Conservation (phyloP, 1,140 invertebrate genomes). For the Phymorhynchus buccinoides region DNA sequence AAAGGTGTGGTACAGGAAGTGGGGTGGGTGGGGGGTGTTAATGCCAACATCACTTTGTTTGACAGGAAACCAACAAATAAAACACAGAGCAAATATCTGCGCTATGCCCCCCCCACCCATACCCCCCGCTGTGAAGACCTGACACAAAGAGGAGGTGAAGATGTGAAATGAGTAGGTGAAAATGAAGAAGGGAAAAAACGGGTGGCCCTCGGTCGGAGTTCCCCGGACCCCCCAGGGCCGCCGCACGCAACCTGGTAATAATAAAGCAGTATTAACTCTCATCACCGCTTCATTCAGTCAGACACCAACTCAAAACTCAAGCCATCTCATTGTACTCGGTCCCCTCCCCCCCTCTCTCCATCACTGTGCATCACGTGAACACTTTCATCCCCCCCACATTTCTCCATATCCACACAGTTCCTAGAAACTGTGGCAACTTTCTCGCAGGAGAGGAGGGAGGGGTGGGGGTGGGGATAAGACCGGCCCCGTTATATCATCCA, state of each 20-base stretch:
- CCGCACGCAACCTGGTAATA: background rate
- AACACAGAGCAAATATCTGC: background rate
- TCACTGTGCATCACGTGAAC: too few species aligned
- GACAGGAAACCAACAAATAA: background rate
- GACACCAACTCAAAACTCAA: background rate
- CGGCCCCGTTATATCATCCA: conserved; percentile 18
- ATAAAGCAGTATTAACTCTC: conserved; percentile 20
- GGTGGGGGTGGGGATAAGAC: too few species aligned
- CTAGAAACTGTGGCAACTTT: background rate
- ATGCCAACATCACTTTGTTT: background rate
- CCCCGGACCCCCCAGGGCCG: background rate
- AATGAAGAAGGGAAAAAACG: too few species aligned
- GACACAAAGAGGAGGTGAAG: background rate
- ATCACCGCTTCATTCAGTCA: background rate
- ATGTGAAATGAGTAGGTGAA: too few species aligned
- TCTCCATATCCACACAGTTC: background rate
- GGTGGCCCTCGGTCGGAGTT: too few species aligned
- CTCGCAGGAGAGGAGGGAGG: too few species aligned
- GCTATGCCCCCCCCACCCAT: too few species aligned
- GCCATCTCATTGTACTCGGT: background rate
- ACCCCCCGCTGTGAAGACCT: background rate
- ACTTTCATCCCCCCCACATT: background rate
- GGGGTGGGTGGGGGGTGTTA: background rate
- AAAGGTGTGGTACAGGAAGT: background rate
- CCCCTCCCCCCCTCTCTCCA: background rate